Evolutionary conservation across 2,113 vertebrate genomes (phyloP).

Genomic region (Platycercus adscitus): DNA sequence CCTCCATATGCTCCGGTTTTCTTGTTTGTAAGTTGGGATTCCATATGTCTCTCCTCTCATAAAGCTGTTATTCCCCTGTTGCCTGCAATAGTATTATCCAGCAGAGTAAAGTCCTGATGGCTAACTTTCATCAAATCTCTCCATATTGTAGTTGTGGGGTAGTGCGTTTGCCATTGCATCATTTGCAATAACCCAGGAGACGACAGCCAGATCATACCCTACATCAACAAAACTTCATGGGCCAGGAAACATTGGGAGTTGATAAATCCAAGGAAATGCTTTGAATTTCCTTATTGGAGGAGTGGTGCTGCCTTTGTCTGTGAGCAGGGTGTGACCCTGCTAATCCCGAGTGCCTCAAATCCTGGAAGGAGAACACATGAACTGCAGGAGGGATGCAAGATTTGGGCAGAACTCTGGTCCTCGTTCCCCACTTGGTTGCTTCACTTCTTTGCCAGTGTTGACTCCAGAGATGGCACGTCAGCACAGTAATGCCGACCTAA

Average conservation of each 20-base stretch:
- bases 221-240: not conserved
- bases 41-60: not conserved
- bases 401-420: fast-evolving
- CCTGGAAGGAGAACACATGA: not conserved
- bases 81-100: not conserved
- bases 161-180: not conserved
- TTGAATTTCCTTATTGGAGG: constrained; percentile 17
- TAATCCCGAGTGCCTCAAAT: not conserved
- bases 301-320: not conserved
- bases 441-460: not conserved
- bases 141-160: not conserved
- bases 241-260: not conserved
- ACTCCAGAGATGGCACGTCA: fast-evolving
- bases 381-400: not conserved
- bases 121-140: not conserved
- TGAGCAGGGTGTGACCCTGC: not conserved
- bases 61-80: not conserved
- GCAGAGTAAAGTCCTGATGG: not conserved
- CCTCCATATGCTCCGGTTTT: not conserved
- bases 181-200: not conserved
- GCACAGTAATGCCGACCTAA: not conserved
- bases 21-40: not conserved
- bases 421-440: fast-evolving
- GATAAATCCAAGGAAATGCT: constrained; percentile 37
- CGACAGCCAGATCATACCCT: not conserved